A percentile compares a stretch with the other conserved stretches of the same genome.
These are phyloP conservation scores for Parauchenoglanis punctatus DNA, from an alignment of 2,797 vertebrate genomes.

Conservation along the genomic window DNA sequence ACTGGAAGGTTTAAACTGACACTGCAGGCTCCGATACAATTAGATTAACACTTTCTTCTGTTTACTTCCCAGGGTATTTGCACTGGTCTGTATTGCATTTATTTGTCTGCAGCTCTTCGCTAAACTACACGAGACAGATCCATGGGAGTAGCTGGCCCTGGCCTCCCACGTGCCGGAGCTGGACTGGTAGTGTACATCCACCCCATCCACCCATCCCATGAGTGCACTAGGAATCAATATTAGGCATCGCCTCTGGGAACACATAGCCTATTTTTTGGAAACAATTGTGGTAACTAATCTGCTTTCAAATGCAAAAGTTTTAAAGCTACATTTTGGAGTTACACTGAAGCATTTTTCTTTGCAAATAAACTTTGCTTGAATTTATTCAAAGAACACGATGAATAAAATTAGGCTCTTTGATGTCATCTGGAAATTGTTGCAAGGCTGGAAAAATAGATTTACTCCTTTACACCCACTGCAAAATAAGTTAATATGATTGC, in stretches of 20 bases:
- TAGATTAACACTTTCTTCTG: slow-evolving; percentile 65
- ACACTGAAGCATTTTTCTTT: background rate
- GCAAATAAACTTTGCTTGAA: background rate
- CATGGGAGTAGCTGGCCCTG: slow-evolving; percentile 38
- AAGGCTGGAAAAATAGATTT: background rate
- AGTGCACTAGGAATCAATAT: slow-evolving; percentile 55
- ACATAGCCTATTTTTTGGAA: slow-evolving; percentile 33
- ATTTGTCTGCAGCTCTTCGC: slow-evolving; percentile 63
- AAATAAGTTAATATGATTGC: slow-evolving; percentile 12
- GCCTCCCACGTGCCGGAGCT: slow-evolving; percentile 54
- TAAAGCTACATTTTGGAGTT: background rate
- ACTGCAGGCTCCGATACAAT: slow-evolving; percentile 65
- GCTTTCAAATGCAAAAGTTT: slow-evolving; percentile 28
- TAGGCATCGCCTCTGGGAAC: slow-evolving; percentile 41
- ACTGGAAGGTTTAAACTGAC: slow-evolving; percentile 65
- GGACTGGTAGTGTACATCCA: slow-evolving; percentile 40
- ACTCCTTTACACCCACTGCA: background rate
- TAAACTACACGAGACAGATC: slow-evolving; percentile 67
- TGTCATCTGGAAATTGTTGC: background rate
- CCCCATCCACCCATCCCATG: slow-evolving; percentile 32
- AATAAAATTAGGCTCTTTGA: background rate
- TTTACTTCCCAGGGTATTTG: slow-evolving; percentile 64
- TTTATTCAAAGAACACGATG: background rate
- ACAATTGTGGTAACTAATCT: slow-evolving; percentile 32
- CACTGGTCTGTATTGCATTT: slow-evolving; percentile 65